Percentiles rank a stretch among this genome's conserved stretches.
These are phyloP conservation scores for Cremastobaeus sp. DNA, from an alignment of 2,888 invertebrate genomes.

Conservation along the genomic window DNA sequence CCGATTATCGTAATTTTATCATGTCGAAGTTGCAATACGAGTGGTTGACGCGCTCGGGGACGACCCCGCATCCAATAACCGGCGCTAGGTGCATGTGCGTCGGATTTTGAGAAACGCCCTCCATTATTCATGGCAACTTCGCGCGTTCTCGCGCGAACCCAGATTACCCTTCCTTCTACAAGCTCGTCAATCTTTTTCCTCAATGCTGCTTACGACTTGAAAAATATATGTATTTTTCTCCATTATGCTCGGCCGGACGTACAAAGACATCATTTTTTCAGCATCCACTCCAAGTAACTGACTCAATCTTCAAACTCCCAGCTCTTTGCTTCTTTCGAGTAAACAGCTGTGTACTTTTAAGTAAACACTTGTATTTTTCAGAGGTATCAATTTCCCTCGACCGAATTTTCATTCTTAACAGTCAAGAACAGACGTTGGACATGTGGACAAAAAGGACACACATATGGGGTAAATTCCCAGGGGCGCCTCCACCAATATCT, in stretches of 20 bases:
- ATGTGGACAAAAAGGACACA: no score
- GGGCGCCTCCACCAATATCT: no score
- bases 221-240: constrained; percentile 53
- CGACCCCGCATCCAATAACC: constrained; percentile 64
- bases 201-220: constrained; percentile 28
- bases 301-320: constrained; percentile 30
- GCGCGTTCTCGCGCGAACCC: constrained; percentile 63
- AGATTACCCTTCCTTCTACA: constrained; percentile 59
- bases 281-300: constrained; percentile 27
- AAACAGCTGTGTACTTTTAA: neutral
- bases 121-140: constrained; percentile 74
- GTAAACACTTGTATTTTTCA: no score
- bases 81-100: constrained; percentile 57
- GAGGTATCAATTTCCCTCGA: no score
- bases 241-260: constrained; percentile 44
- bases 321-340: neutral
- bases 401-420: no score
- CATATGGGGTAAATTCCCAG: no score
- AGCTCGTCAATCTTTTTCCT: constrained; percentile 59
- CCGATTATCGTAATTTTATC: constrained; percentile 65
- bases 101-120: constrained; percentile 74
- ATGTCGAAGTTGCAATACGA: constrained; percentile 67
- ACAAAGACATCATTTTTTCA: constrained; percentile 44
- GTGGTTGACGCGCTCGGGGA: constrained; percentile 58
- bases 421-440: no score